phyloP scores from a whole-genome alignment of 2,797 vertebrate genomes.

The Periparus ater region DNA sequence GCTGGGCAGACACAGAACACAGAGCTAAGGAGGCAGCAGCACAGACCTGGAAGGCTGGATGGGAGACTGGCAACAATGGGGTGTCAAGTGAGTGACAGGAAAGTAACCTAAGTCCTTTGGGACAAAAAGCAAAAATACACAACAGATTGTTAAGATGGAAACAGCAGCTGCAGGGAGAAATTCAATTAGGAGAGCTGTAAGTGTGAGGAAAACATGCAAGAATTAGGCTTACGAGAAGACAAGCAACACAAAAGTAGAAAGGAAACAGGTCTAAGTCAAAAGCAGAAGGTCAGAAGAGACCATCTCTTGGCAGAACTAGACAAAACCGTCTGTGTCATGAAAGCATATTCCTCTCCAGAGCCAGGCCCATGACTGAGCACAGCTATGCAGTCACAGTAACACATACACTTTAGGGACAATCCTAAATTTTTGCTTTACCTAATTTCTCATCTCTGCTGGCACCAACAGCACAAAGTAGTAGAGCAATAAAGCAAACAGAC shows the following conservation, averaged over 20 bases:
- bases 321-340: not conserved
- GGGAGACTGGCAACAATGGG: rapidly evolving
- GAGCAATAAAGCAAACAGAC: not conserved
- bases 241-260: not conserved
- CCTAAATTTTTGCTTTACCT: not conserved
- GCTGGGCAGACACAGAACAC: not conserved
- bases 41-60: not conserved
- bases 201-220: not conserved
- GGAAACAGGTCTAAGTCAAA: not conserved
- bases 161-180: not conserved
- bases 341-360: not conserved
- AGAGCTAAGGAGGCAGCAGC: not conserved
- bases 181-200: not conserved
- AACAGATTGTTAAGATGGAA: not conserved
- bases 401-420: not conserved
- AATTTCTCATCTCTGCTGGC: not conserved
- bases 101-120: not conserved
- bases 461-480: not conserved
- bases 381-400: not conserved
- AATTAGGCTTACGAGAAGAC: not conserved
- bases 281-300: not conserved
- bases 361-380: not conserved
- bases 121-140: not conserved
- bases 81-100: not conserved
- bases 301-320: not conserved